phyloP scores from a whole-genome alignment of 2,113 vertebrate species.

The Ibidorhyncha struthersii region DNA sequence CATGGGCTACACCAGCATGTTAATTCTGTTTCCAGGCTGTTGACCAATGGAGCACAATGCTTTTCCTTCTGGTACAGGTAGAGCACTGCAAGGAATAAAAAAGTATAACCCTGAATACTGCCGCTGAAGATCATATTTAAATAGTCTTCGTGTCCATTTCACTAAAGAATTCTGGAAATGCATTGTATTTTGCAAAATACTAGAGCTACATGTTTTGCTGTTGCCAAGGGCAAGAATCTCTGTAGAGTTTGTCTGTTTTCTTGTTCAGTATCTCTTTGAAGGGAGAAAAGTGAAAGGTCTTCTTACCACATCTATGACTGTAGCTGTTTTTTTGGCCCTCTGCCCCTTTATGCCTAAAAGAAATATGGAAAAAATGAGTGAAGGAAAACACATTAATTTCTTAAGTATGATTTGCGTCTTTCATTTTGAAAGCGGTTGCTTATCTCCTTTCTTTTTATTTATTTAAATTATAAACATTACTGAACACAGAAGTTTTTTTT shows the following conservation, averaged over 20 bases:
- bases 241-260: neutral
- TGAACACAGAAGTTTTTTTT: neutral
- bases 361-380: neutral
- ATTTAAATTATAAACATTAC: neutral
- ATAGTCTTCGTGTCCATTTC: neutral
- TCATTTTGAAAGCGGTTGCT: neutral
- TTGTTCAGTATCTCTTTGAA: neutral
- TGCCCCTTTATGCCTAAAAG: neutral
- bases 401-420: neutral
- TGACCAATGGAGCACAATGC: neutral
- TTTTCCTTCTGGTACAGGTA: neutral
- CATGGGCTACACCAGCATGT: neutral
- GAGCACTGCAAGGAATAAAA: neutral
- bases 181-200: neutral
- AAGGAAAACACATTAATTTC: neutral
- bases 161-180: neutral
- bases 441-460: neutral
- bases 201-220: neutral
- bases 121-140: neutral
- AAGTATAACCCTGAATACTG: neutral
- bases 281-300: neutral
- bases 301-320: neutral
- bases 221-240: neutral
- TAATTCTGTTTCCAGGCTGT: neutral
- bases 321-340: neutral